These are phyloP conservation scores for Cephus pygmeus DNA, from an alignment of 2,888 invertebrate species.

Conservation along the genomic window DNA sequence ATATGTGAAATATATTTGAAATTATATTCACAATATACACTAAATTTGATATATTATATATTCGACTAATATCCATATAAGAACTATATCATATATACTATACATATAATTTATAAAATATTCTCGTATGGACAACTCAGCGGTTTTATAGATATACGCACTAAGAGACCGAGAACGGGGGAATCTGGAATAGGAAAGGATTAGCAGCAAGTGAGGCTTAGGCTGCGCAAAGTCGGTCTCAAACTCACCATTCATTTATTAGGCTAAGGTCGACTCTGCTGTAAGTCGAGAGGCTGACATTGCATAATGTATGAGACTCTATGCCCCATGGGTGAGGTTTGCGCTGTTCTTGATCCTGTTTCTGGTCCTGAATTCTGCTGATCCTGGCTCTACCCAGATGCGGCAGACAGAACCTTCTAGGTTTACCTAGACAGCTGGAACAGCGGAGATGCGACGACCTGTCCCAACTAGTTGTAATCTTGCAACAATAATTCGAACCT, in stretches of 20 bases:
- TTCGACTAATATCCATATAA: too few relatives aligned
- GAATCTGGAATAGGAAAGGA: not conserved
- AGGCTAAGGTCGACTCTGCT: slow-evolving; percentile 35
- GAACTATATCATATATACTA: too few relatives aligned
- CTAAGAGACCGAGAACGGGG: not conserved
- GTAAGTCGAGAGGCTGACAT: slow-evolving; percentile 37
- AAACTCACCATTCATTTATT: slow-evolving; percentile 33
- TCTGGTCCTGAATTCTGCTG: slow-evolving; percentile 18
- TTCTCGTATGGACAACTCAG: not conserved
- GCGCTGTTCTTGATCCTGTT: slow-evolving; percentile 23
- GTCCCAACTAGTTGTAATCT: not conserved
- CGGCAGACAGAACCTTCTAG: not conserved
- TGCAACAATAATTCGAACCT: not conserved
- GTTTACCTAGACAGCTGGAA: not conserved
- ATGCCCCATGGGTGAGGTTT: slow-evolving; percentile 36
- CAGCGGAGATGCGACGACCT: not conserved
- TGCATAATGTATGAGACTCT: slow-evolving; percentile 36
- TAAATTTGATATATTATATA: too few relatives aligned
- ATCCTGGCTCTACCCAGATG: not conserved
- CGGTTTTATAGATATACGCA: not conserved
- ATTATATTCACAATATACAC: too few relatives aligned
- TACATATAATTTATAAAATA: too few relatives aligned
- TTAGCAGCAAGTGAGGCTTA: not conserved
- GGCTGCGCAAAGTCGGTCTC: not conserved
- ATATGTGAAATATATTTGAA: too few relatives aligned